phyloP scores from a whole-genome alignment of 2,113 vertebrate genomes.

The Corydoras sp. region DNA sequence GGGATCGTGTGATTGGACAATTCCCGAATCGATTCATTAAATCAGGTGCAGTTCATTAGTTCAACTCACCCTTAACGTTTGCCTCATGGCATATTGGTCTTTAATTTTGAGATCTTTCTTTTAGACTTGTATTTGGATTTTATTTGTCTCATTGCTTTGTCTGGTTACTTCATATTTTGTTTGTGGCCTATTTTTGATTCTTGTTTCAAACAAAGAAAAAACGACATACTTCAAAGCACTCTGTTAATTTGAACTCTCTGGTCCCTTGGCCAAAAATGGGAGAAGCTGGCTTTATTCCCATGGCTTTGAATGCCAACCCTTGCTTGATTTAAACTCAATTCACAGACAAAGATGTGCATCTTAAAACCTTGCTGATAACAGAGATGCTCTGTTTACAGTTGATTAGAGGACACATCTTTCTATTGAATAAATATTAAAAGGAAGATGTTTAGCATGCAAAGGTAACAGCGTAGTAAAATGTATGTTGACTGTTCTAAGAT shows the following conservation, averaged over 20 bases:
- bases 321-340: conserved; percentile 12
- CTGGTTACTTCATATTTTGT: not conserved
- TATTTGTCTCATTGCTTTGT: too few species aligned
- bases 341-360: conserved; percentile 5
- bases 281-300: conserved; percentile 34
- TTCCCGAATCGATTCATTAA: too few species aligned
- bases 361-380: conserved; percentile 2
- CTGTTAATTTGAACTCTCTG: conserved; percentile 27
- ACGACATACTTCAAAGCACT: not conserved
- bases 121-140: too few species aligned
- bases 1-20: too few species aligned
- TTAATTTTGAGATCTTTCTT: too few species aligned
- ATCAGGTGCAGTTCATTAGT: too few species aligned
- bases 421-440: not conserved
- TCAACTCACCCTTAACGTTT: too few species aligned
- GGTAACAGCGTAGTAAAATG: not conserved
- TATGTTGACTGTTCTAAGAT: not conserved
- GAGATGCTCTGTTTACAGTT: conserved; percentile 18
- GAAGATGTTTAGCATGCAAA: not conserved
- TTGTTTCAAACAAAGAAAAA: too few species aligned
- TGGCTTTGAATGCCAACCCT: conserved; percentile 36
- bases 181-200: not conserved
- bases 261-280: conserved; percentile 12
- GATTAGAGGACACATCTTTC: not conserved
- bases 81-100: too few species aligned